Percentiles rank a stretch among this genome's conserved stretches.
phyloP scores from a whole-genome alignment of 2,113 vertebrate species.

The Sinocyclocheilus grahami region DNA sequence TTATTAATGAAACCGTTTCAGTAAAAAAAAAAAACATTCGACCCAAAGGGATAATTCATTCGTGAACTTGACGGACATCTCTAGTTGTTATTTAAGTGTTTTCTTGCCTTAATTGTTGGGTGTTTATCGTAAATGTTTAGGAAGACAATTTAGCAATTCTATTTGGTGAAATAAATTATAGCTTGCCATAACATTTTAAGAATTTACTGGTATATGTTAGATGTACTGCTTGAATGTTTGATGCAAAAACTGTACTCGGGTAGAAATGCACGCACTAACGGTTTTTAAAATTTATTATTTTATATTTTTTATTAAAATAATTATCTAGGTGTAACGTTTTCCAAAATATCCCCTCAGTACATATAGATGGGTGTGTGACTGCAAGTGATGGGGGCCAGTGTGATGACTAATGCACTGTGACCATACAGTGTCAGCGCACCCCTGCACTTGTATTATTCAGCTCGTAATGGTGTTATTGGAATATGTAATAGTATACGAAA shows the following conservation, averaged over 20 bases:
- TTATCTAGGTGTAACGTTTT: background rate
- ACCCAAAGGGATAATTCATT: background rate
- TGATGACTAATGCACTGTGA: background rate
- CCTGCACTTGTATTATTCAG: background rate
- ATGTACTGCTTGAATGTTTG: background rate
- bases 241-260: background rate
- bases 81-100: no score
- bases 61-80: no score
- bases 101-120: background rate
- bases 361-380: background rate
- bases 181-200: background rate
- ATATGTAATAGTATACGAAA: background rate
- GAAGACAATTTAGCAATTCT: background rate
- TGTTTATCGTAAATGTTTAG: background rate
- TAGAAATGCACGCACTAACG: no score
- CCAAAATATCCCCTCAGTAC: background rate
- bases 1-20: background rate
- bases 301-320: background rate
- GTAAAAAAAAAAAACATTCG: background rate
- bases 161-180: background rate
- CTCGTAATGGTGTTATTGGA: background rate
- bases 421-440: background rate
- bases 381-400: conserved; percentile 21
- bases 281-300: no score
- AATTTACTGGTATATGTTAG: background rate